Evolutionary conservation across 2,888 invertebrate genomes (phyloP), one percentile per base, ranked within the genome.

Genomic region (Polia nebulosa): DNA sequence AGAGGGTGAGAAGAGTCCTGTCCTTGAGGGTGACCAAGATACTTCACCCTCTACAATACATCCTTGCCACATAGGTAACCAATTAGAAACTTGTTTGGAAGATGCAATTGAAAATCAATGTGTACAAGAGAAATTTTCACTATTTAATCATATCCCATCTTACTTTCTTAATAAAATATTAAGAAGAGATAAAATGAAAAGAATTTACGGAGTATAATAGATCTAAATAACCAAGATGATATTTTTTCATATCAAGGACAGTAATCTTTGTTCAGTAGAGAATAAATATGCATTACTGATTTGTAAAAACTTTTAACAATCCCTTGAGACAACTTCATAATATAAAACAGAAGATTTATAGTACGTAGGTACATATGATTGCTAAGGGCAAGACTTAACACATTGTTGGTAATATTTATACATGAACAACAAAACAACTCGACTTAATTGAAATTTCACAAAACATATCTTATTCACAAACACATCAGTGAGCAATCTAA

Each of bases 21-120:
- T n/a, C n/a, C n/a, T n/a, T n/a, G n/a, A n/a, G n/a, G n/a, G n/a
- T n/a, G n/a, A n/a, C n/a, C n/a, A n/a, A n/a, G n/a, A n/a, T 41
- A 41, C n/a, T 8, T 7, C n/a, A 1, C n/a, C n/a, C 8, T 41
- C 17, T 5, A 8, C n/a, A 41, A n/a, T 41, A 41, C 7, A 41
- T 41, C 8, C n/a, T 41, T 41, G 8, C 4, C 17, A 53, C 22
- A 45, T n/a, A 36, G 22, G 36, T 67, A 47, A 11, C 45, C 34
- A 68, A 55, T 53, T 47, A 29, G 13, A 36, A 67, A 69, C 56
- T 55, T n/a, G 20, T 29, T 55, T 55, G 22, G 22, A n/a, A n/a
- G 11, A 45, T 27, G 1, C 15, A 1, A 9, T n/a, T 3, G n/a
- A 55, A 45, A 45, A 32, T 55, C 17, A n/a, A 55, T 17, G 17